phyloP scores from a whole-genome alignment of 2,113 vertebrate species.

The Herpailurus yagouaroundi region DNA sequence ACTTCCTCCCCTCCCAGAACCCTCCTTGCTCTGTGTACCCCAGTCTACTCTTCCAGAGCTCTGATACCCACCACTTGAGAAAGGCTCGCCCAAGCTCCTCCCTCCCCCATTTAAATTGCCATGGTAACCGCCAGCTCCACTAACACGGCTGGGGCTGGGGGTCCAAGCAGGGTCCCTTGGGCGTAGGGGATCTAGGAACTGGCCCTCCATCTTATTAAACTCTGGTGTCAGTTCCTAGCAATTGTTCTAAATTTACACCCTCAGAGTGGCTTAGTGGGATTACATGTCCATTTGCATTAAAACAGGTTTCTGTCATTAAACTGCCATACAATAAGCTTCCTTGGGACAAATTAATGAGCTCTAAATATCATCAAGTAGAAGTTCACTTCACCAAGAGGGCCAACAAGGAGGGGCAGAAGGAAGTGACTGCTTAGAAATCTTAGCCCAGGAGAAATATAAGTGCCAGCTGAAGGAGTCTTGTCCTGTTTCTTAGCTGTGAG shows the following conservation, averaged over 20 bases:
- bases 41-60: neutral
- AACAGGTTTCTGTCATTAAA: constrained; percentile 76
- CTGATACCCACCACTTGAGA: neutral
- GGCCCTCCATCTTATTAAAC: constrained; percentile 76
- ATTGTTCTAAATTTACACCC: constrained; percentile 77
- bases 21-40: neutral
- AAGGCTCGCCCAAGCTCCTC: neutral
- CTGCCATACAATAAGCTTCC: constrained; percentile 72
- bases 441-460: constrained; percentile 59
- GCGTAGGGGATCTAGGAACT: constrained; percentile 17
- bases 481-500: neutral
- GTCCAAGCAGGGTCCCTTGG: constrained; percentile 44
- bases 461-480: neutral
- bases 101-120: neutral
- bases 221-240: constrained; percentile 66
- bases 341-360: constrained; percentile 76
- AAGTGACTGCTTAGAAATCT: constrained; percentile 40
- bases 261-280: constrained; percentile 71
- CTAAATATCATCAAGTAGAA: constrained; percentile 75
- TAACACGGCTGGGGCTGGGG: constrained; percentile 43
- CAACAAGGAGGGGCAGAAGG: constrained; percentile 10
- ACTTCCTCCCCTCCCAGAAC: neutral
- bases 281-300: constrained; percentile 73
- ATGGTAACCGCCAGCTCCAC: constrained; percentile 63
- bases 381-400: constrained; percentile 68